Evolutionary conservation across 1,140 invertebrate species (phyloP), one percentile per base, ranked within the genome.

Genomic region (Drosophila teissieri): DNA sequence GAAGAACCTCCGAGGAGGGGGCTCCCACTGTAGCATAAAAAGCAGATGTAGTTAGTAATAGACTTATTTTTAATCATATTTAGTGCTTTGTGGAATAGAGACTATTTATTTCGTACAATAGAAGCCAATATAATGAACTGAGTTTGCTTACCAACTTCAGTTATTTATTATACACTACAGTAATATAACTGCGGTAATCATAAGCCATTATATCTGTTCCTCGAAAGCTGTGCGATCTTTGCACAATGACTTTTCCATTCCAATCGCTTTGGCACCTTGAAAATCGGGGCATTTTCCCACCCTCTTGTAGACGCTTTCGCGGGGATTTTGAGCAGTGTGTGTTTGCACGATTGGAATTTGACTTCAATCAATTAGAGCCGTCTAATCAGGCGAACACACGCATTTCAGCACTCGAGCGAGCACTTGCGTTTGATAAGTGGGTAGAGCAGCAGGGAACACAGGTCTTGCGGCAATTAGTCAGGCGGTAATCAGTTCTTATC

Each of bases 381-480:
- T 83, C 80, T 80, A 84, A 83, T 83, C 76, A 56, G 70, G 68
- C 40, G 49, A 60, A 36, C 52, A 69, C 54, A 69, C 62, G 37
- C 57, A 70, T 70, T 70, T 57, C 49, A 40, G 65, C 67, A 57
- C 64, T 70, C 44, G 42, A 49, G 67, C 40, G 36, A 49, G 67
- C 40, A 45, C 58, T 39, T 1, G 15, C 14, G 14, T 4, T 22
- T 45, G 77, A 79, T 84, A 85, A 48, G 63, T 17, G 70, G 56
- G 58, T 14, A 15, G 40, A 78, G 68, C 65, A 69, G 34, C 65
- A 69, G 34, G 17, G 40, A 78, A 77, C 69, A 73, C 84, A 80
- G 69, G 73, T 89, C 73, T 70, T 63, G 40, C 51, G 63, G 68
- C 73, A 85, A 85, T 90, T 80, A 80, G 73, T 90, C 73, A 70